Percentiles rank a stretch among this genome's conserved stretches.
phyloP scores from a whole-genome alignment of 23 tunicate species.

The Corella eumyota region DNA sequence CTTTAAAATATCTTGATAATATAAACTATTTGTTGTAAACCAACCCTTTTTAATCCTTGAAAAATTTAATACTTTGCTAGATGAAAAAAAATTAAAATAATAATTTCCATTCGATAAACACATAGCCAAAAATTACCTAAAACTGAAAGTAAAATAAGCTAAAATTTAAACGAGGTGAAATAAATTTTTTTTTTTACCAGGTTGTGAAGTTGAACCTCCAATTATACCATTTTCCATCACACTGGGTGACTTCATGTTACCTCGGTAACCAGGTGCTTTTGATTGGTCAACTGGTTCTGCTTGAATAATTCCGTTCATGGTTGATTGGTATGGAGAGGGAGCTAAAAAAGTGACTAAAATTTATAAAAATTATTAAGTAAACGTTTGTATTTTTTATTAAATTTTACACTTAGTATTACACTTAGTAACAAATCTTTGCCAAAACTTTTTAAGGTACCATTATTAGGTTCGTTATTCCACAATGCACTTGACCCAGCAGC shows the following conservation, averaged over 20 bases:
- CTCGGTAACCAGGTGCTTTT: constrained; percentile 61
- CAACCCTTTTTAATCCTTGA: not conserved
- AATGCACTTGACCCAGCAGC: constrained; percentile 32
- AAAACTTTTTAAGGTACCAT: too few relatives aligned
- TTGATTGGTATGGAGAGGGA: constrained; percentile 13
- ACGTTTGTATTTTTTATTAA: too few relatives aligned
- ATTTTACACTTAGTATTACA: too few relatives aligned
- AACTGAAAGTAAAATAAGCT: not conserved
- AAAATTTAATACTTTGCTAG: too few relatives aligned
- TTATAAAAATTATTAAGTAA: too few relatives aligned
- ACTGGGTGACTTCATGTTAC: constrained; percentile 51
- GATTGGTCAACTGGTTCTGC: constrained; percentile 42
- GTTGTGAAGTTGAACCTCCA: not conserved
- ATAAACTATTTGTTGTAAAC: not conserved
- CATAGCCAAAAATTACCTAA: too few relatives aligned
- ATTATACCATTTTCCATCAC: constrained; percentile 17
- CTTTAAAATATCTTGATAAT: too few relatives aligned
- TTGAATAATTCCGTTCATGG: constrained; percentile 2
- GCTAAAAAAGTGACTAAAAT: too few relatives aligned
- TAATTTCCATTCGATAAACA: too few relatives aligned
- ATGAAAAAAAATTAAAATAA: too few relatives aligned
- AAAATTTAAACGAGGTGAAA: not conserved
- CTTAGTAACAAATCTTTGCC: too few relatives aligned
- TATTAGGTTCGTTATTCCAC: constrained; percentile 20
- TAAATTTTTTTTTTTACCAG: not conserved